phyloP scores from a whole-genome alignment of 2,888 invertebrate species.

The Melipona bicolor region DNA sequence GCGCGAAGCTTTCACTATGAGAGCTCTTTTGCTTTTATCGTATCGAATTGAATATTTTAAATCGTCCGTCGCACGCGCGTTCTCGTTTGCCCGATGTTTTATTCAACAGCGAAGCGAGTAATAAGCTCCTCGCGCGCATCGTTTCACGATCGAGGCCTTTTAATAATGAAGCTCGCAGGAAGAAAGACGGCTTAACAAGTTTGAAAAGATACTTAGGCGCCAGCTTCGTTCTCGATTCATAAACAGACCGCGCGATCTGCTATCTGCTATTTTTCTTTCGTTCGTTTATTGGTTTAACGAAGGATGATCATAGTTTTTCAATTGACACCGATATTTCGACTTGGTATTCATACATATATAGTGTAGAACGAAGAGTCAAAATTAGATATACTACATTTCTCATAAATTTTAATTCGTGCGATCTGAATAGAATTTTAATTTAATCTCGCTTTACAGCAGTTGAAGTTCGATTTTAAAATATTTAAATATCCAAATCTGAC shows the following conservation, averaged over 20 bases:
- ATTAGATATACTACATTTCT: too few species aligned
- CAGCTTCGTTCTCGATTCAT: neutral
- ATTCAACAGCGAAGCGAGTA: conserved; percentile 14
- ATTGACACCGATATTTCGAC: too few species aligned
- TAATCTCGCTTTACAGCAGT: too few species aligned
- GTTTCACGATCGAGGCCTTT: conserved; percentile 3
- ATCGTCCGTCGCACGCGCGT: conserved; percentile 2
- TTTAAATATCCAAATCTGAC: too few species aligned
- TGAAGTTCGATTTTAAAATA: too few species aligned
- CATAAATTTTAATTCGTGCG: too few species aligned
- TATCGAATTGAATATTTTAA: conserved; percentile 16
- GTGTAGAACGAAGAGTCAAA: too few species aligned
- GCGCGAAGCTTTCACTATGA: neutral
- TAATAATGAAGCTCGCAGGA: neutral
- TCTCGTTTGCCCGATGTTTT: conserved; percentile 4
- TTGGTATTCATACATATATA: too few species aligned
- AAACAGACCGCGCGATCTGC: too few species aligned
- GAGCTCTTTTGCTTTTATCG: neutral
- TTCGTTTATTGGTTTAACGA: neutral
- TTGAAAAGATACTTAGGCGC: neutral
- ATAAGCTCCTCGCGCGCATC: conserved; percentile 2
- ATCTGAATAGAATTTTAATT: too few species aligned
- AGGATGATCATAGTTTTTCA: too few species aligned
- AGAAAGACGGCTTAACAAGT: neutral
- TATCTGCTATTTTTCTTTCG: neutral